phyloP scores from a whole-genome alignment of 2,888 invertebrate species.

The Seira sanloemensis region DNA sequence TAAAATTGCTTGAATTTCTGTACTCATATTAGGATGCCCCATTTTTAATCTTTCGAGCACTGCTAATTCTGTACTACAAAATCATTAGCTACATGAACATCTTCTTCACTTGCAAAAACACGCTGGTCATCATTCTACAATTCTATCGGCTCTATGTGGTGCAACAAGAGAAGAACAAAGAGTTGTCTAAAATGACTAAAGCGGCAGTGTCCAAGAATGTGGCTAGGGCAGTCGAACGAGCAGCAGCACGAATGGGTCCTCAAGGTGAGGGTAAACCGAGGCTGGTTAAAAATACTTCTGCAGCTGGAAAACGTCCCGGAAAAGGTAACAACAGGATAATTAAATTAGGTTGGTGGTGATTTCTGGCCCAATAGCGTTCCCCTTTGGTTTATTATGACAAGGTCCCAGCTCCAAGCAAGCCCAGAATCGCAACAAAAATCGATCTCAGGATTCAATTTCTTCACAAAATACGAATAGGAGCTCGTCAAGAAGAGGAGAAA shows the following conservation, averaged over 20 bases:
- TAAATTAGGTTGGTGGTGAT: not conserved
- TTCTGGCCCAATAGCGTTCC: not conserved
- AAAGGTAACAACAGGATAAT: conserved; percentile 17
- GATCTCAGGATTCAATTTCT: conserved; percentile 72
- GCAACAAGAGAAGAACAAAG: conserved; percentile 77
- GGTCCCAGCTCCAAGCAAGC: conserved; percentile 50
- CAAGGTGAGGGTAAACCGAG: conserved; percentile 38
- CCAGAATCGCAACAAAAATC: conserved; percentile 55
- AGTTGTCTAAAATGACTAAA: conserved; percentile 68
- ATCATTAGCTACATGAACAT: conserved; percentile 97
- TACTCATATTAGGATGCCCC: conserved; percentile 82
- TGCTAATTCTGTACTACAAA: conserved; percentile 90
- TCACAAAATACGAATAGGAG: conserved; percentile 62
- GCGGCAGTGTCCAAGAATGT: conserved; percentile 69
- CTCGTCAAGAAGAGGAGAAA: conserved; percentile 56
- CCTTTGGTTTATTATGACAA: not conserved
- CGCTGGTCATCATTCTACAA: conserved; percentile 90
- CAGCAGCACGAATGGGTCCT: conserved; percentile 69
- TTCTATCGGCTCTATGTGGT: conserved; percentile 89
- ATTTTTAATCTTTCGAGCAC: conserved; percentile 88
- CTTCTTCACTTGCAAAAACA: conserved; percentile 95
- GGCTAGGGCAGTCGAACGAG: conserved; percentile 71
- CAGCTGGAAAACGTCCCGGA: conserved; percentile 25
- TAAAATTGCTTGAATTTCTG: not conserved
- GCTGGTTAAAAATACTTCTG: conserved; percentile 39